A percentile compares a stretch with the other conserved stretches of the same genome.
Conservation (phyloP, 1,140 invertebrate genomes). For the Drosophila arizonae region DNA sequence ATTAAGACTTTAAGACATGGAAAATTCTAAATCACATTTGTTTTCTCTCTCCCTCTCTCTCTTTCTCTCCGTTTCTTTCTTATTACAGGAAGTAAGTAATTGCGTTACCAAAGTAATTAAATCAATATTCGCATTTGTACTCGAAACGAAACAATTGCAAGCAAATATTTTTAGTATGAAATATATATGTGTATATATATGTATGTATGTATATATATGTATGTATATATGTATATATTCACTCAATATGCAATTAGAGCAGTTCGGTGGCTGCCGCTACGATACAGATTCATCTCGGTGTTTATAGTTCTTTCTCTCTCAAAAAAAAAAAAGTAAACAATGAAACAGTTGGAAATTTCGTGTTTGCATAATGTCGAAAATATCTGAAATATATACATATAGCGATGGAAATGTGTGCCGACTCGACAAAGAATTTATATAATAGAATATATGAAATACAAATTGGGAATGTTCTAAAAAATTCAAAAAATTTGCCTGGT, state of each 20-base stretch:
- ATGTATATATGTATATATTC: not conserved
- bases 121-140: constrained; percentile 42
- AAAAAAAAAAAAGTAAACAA: no score
- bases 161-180: constrained; percentile 11
- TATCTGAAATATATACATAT: not conserved
- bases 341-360: not conserved
- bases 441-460: no score
- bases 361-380: not conserved
- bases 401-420: constrained; percentile 8
- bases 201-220: no score
- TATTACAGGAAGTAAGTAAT: constrained; percentile 81
- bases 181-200: not conserved
- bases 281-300: not conserved
- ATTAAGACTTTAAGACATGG: constrained; percentile 61
- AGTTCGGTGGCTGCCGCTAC: not conserved
- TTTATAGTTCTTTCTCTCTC: not conserved
- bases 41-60: constrained; percentile 55
- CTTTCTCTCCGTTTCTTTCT: constrained; percentile 63
- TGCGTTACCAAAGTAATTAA: constrained; percentile 52
- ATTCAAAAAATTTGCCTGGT: constrained; percentile 3
- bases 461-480: not conserved
- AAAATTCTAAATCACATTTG: constrained; percentile 63
- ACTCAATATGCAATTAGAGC: constrained; percentile 1
- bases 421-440: constrained; percentile 1
- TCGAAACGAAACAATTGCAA: constrained; percentile 17